phyloP scores from a whole-genome alignment of 2,888 invertebrate species.

The Fissipunctia ypsillon region DNA sequence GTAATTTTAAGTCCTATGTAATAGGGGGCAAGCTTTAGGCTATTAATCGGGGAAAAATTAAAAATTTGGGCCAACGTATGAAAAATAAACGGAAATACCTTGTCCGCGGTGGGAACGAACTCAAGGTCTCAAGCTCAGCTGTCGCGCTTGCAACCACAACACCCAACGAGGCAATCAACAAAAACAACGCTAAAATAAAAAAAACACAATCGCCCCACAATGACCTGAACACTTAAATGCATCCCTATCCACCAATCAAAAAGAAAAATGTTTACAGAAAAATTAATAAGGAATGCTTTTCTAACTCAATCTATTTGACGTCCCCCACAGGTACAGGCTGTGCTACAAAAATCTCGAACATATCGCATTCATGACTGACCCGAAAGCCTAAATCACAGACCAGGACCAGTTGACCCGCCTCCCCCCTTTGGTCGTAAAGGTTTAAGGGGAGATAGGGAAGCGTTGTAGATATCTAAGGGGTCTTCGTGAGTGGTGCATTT shows the following conservation, averaged over 20 bases:
- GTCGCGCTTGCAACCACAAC: no score
- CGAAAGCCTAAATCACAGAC: conserved; percentile 75
- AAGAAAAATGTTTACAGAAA: conserved; percentile 27
- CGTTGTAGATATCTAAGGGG: conserved; percentile 61
- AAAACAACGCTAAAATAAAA: conserved; percentile 24
- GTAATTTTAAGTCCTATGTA: no score
- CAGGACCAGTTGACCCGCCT: conserved; percentile 66
- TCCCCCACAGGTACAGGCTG: conserved; percentile 69
- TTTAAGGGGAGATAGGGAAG: conserved; percentile 44
- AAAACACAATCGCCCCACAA: conserved; percentile 22
- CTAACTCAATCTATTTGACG: conserved; percentile 71
- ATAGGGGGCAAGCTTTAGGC: no score
- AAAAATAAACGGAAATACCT: no score
- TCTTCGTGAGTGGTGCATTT: conserved; percentile 70
- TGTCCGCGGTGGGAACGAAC: no score
- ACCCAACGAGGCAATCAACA: no score
- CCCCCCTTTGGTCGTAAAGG: conserved; percentile 46
- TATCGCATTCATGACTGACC: conserved; percentile 77
- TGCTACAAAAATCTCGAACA: conserved; percentile 73
- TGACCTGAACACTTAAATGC: conserved; percentile 1
- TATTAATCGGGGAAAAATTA: no score
- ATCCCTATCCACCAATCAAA: conserved; percentile 25
- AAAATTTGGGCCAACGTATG: no score
- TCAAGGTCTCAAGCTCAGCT: no score
- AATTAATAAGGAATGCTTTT: conserved; percentile 40